Evolutionary conservation across 2,797 vertebrate species (phyloP).

Genomic region (Uromys caudimaculatus): DNA sequence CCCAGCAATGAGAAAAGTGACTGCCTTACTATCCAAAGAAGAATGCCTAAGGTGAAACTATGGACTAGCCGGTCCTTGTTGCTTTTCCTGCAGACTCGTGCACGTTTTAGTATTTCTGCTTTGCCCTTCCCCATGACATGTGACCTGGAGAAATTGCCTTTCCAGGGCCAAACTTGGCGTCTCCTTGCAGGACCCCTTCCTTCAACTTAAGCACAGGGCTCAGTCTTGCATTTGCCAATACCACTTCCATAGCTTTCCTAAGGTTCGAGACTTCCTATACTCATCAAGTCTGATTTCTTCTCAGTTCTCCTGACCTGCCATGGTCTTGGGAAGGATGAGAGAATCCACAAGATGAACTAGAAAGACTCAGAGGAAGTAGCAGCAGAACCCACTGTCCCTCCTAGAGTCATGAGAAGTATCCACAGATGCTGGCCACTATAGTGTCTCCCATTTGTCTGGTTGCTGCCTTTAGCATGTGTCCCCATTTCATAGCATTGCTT

Average conservation of each 20-base stretch:
- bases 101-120: not conserved
- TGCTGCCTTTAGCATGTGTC: accelerated
- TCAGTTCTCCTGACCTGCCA: not conserved
- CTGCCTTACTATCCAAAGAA: not conserved
- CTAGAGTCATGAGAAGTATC: not conserved
- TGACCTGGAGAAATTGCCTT: not conserved
- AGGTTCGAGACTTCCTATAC: not conserved
- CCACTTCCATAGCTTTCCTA: not conserved
- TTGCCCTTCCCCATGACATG: not conserved
- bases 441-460: not conserved
- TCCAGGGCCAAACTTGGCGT: not conserved
- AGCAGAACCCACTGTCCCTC: not conserved
- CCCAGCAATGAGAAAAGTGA: not conserved
- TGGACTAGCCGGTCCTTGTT: not conserved
- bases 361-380: not conserved
- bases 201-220: not conserved
- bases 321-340: not conserved
- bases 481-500: not conserved
- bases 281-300: not conserved
- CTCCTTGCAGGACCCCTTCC: not conserved
- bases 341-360: not conserved
- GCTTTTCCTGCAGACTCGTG: not conserved
- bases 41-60: not conserved
- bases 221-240: not conserved
- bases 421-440: not conserved